Conservation (phyloP, 2,888 invertebrate species). For the Agrochola macilenta region DNA sequence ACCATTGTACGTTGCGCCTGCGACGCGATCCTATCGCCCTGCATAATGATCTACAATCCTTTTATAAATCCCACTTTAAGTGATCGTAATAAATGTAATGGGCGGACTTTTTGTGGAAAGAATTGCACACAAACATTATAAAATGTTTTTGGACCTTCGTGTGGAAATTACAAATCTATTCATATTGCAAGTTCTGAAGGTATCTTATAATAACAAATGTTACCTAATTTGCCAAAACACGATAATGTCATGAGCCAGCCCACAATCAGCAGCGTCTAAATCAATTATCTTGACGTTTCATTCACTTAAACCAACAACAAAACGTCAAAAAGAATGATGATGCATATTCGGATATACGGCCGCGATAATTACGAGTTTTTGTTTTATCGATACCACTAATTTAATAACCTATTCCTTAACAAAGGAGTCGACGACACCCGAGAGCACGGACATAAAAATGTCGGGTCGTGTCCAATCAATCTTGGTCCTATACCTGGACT, state of each 20-base stretch:
- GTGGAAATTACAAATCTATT: not conserved
- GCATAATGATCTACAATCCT: conserved; percentile 68
- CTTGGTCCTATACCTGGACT: conserved; percentile 86
- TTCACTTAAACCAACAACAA: conserved; percentile 70
- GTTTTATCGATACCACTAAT: conserved; percentile 85
- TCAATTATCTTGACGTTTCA: conserved; percentile 71
- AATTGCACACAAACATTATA: conserved; percentile 26
- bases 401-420: conserved; percentile 86
- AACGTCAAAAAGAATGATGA: conserved; percentile 73
- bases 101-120: conserved; percentile 37
- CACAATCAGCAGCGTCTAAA: conserved; percentile 55
- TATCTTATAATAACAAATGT: conserved; percentile 33
- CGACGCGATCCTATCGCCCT: conserved; percentile 70
- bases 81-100: conserved; percentile 57
- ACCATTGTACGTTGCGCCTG: conserved; percentile 76
- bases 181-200: not conserved
- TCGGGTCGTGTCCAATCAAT: conserved; percentile 88
- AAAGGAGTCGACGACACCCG: conserved; percentile 86
- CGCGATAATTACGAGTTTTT: conserved; percentile 80
- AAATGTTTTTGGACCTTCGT: not conserved
- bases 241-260: conserved; percentile 46
- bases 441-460: conserved; percentile 87
- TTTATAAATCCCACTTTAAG: conserved; percentile 62
- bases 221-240: conserved; percentile 56
- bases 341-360: conserved; percentile 68